Evolutionary conservation across 2,113 vertebrate genomes (phyloP), one percentile per base, ranked within the genome.

Genomic region (Columba livia): DNA sequence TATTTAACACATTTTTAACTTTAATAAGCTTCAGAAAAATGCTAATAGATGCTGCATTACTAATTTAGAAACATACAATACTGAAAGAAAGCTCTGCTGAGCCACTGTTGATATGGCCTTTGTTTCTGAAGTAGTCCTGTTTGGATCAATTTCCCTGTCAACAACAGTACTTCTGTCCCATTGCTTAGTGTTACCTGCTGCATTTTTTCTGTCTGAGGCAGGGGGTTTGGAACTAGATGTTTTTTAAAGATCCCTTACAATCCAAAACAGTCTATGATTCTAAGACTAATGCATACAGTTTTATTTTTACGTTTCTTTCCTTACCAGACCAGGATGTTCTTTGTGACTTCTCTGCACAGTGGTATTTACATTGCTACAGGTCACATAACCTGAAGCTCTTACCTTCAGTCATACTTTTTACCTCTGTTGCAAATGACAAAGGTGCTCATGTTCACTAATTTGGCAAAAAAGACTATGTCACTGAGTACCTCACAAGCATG

Each of bases 131-230:
- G 7, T 9, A 61, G 18, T 58, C 10, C 7, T 42, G 15, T 78
- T 79, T 57, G 16, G 6, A 71, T 67, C 40, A 71, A 48, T 79
- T 88, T 21, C n/a, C 9, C 71, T 82, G 38, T 71, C 42, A 73
- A 44, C 17, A 48, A 4, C 9, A 80, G 5, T 23, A 48, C 8
- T 74, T 79, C 53, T 9, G 5, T 84, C 34, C 40, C 31, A 9
- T 40, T 0, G 0, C 11, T 74, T 25, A 51, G 12, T 60, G 25
- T 54, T 58, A 34, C 15, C 26, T 64, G 31, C 14, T 71, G 14
- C 9, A 21, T 67, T 87, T 79, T 71, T 15, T 13, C 26, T 70
- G n/a, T 65, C 50, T 21, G 0, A 1, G 4, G 3, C 14, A 31
- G 10, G 2, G 5, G 3, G 1, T 5, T 10, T 62, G 14, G n/a